A percentile compares a stretch with the other conserved stretches of the same genome.
phyloP scores from a whole-genome alignment of 2,888 invertebrate species.

The Melipona bicolor region DNA sequence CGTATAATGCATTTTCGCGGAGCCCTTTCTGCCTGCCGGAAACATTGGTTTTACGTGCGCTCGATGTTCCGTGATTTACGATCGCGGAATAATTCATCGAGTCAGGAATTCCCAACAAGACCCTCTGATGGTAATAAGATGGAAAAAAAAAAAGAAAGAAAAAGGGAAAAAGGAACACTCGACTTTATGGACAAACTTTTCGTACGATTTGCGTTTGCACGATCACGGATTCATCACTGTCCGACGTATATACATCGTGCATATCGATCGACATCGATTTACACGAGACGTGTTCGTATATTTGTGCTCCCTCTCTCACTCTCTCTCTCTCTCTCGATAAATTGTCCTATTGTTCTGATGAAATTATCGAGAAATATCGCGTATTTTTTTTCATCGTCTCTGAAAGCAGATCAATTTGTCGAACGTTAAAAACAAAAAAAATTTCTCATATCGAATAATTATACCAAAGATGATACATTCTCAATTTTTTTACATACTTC shows the following conservation, averaged over 20 bases:
- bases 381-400: no score
- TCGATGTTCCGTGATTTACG: constrained; percentile 53
- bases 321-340: constrained; percentile 19
- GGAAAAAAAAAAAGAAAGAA: not conserved
- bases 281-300: not conserved
- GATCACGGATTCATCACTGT: constrained; percentile 13
- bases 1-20: constrained; percentile 39
- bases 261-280: not conserved
- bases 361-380: no score
- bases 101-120: constrained; percentile 4
- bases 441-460: no score
- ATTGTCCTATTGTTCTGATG: not conserved
- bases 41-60: constrained; percentile 45
- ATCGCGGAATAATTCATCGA: constrained; percentile 48
- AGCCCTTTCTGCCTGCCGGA: constrained; percentile 33
- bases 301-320: no score
- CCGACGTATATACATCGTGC: not conserved
- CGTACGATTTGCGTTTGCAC: constrained; percentile 21
- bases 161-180: not conserved
- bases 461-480: no score
- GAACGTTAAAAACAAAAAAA: no score
- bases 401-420: no score
- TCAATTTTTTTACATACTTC: no score
- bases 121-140: constrained; percentile 19
- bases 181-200: constrained; percentile 34